Percentiles rank a stretch among this genome's conserved stretches.
Evolutionary conservation across 2,888 invertebrate species (phyloP).

Genomic region (Apodemia hepburni): DNA sequence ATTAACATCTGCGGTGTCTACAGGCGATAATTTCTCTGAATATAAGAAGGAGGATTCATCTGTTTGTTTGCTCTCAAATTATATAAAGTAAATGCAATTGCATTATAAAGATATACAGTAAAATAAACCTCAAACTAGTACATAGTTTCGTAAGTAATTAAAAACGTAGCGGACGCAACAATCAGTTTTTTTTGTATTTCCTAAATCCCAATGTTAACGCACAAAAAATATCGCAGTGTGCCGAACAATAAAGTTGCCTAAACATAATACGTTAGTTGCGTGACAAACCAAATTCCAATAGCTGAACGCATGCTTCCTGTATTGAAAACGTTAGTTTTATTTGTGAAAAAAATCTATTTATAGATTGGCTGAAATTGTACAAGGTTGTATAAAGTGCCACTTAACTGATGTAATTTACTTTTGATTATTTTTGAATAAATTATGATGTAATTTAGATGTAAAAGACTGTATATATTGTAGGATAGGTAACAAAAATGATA

Average conservation of each 20-base stretch:
- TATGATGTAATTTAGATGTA: too few relatives aligned
- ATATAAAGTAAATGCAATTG: too few relatives aligned
- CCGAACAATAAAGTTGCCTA: slow-evolving; percentile 41
- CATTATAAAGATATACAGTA: background rate
- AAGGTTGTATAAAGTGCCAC: too few relatives aligned
- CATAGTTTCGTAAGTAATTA: slow-evolving; percentile 12
- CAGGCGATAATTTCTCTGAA: too few relatives aligned
- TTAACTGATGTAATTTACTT: too few relatives aligned
- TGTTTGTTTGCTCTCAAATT: too few relatives aligned
- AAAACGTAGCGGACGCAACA: slow-evolving; percentile 20
- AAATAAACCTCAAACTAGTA: background rate
- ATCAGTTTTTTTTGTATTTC: slow-evolving; percentile 26
- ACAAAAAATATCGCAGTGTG: slow-evolving; percentile 27
- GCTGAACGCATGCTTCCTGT: slow-evolving; percentile 45
- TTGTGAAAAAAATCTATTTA: background rate
- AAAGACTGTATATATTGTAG: too few relatives aligned
- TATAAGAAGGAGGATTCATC: too few relatives aligned
- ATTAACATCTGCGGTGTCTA: too few relatives aligned
- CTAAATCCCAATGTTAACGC: slow-evolving; percentile 22
- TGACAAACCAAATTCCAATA: slow-evolving; percentile 52
- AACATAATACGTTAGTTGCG: slow-evolving; percentile 47
- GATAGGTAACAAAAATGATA: too few relatives aligned
- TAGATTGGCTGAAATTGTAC: background rate
- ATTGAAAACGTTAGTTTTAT: slow-evolving; percentile 34
- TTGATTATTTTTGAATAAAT: too few relatives aligned